These are phyloP conservation scores for Ranitomeya imitator DNA, from an alignment of 2,113 vertebrate species.

Conservation along the genomic window DNA sequence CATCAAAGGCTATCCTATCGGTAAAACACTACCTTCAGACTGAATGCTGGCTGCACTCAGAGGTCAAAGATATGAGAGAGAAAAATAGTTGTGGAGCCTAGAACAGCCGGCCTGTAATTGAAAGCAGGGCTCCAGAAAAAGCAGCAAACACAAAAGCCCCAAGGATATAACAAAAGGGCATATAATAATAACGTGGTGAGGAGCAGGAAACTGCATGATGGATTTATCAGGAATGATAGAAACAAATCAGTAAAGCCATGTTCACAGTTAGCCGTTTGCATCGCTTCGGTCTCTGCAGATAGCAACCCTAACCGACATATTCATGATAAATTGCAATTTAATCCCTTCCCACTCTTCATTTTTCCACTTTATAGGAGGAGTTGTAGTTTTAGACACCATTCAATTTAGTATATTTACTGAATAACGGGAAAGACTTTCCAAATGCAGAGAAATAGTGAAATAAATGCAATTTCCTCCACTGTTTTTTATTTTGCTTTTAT, in stretches of 20 bases:
- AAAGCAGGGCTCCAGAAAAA: neutral
- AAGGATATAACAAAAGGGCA: neutral
- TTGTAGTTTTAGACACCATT: too few species aligned
- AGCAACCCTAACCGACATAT: too few species aligned
- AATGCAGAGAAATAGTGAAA: too few species aligned
- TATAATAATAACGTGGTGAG: neutral
- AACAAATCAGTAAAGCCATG: neutral
- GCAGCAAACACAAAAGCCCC: neutral
- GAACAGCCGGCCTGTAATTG: neutral
- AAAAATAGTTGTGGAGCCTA: neutral
- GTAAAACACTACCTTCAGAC: neutral
- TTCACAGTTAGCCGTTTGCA: neutral
- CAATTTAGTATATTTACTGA: too few species aligned
- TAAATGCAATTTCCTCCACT: too few species aligned
- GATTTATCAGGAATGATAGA: neutral
- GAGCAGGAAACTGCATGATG: neutral
- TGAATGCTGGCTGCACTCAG: neutral
- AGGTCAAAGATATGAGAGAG: neutral
- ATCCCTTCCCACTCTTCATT: too few species aligned
- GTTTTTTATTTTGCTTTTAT: too few species aligned
- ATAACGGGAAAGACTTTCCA: too few species aligned
- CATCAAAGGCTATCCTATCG: neutral
- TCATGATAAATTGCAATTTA: too few species aligned
- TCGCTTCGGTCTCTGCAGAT: neutral
- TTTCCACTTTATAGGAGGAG: too few species aligned